These are phyloP conservation scores for Phylloscopus collybita DNA, from an alignment of 2,797 vertebrate species.

Conservation along the genomic window DNA sequence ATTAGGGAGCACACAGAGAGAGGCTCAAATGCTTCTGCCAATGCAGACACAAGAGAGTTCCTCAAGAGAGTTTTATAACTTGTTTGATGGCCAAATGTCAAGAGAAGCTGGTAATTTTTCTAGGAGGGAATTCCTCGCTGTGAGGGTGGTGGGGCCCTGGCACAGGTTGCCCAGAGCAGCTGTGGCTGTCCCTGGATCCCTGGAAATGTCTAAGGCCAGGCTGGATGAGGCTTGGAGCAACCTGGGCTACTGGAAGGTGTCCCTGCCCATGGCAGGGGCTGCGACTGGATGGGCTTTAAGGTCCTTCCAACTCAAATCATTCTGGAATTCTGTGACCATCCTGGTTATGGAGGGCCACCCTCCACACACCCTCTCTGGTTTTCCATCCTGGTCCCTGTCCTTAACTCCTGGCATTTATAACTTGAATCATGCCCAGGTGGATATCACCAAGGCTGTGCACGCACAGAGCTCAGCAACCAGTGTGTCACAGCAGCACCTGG, in stretches of 20 bases:
- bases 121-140: neutral
- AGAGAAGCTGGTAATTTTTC: neutral
- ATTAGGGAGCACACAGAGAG: neutral
- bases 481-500: neutral
- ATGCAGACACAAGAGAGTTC: neutral
- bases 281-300: fast-evolving
- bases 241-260: fast-evolving
- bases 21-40: neutral
- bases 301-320: neutral
- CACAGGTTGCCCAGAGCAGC: neutral
- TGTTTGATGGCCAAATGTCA: neutral
- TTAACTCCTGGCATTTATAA: neutral
- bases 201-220: neutral
- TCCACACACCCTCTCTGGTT: neutral
- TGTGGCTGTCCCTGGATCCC: neutral
- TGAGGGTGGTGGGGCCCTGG: fast-evolving
- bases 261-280: neutral
- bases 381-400: too few species aligned
- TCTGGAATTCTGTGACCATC: neutral
- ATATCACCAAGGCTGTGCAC: neutral
- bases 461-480: neutral
- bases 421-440: too few species aligned
- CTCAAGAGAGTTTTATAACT: neutral
- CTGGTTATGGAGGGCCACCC: neutral
- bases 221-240: fast-evolving